Conservation (phyloP, 1,140 invertebrate genomes). For the Tetramorium alpestre region DNA sequence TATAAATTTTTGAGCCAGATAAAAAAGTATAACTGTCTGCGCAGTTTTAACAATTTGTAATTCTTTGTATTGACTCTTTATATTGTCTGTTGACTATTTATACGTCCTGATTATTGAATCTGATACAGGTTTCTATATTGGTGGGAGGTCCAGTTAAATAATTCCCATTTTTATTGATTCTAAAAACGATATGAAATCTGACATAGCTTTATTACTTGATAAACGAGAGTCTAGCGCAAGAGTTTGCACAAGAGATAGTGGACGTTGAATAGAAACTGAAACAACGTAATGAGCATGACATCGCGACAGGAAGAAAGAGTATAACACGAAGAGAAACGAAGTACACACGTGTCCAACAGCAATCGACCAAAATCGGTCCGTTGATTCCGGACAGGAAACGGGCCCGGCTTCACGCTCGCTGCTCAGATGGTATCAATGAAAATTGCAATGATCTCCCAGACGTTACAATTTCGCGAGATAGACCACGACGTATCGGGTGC, state of each 20-base stretch:
- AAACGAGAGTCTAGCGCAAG: background rate
- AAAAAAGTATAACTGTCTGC: background rate
- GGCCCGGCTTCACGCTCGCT: slow-evolving; percentile 77
- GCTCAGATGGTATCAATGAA: slow-evolving; percentile 76
- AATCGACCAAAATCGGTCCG: slow-evolving; percentile 68
- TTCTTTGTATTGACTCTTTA: background rate
- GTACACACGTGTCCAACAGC: slow-evolving; percentile 56
- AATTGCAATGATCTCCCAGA: slow-evolving; percentile 72
- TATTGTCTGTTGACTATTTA: too few relatives aligned
- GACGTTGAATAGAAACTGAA: background rate
- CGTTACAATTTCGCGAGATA: slow-evolving; percentile 67
- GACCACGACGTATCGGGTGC: background rate
- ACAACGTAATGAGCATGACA: background rate
- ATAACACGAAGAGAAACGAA: background rate
- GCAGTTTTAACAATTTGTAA: background rate
- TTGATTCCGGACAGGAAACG: slow-evolving; percentile 76
- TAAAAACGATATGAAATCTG: slow-evolving; percentile 7
- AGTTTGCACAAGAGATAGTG: background rate
- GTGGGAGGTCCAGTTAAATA: background rate
- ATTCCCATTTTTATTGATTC: background rate
- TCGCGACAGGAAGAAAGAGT: slow-evolving; percentile 1
- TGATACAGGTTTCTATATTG: background rate
- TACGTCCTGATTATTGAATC: background rate
- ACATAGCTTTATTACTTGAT: background rate
- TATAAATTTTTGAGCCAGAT: background rate